phyloP scores from a whole-genome alignment of 2,888 invertebrate species.

The Euproctis similis region DNA sequence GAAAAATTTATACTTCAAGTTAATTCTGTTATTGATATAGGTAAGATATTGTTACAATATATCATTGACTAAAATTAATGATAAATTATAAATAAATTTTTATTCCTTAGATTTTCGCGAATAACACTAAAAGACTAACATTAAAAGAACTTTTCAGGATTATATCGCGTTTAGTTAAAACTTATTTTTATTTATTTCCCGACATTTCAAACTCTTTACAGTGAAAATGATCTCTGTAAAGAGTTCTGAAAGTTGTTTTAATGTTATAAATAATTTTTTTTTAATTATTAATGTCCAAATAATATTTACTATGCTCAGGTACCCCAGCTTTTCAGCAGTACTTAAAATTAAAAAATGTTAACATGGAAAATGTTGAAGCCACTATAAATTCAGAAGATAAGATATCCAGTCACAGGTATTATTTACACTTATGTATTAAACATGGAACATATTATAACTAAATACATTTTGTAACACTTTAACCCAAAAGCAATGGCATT shows the following conservation, averaged over 20 bases:
- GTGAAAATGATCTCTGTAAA: too few species aligned
- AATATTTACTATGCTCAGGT: slow-evolving; percentile 30
- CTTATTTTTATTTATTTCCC: too few species aligned
- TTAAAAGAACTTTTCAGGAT: neutral
- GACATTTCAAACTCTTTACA: too few species aligned
- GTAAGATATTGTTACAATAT: slow-evolving; percentile 50
- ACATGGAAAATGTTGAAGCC: slow-evolving; percentile 66
- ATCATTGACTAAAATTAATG: neutral
- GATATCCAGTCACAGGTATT: slow-evolving; percentile 52
- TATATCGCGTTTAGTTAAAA: too few species aligned
- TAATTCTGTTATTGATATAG: slow-evolving; percentile 76
- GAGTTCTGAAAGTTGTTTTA: too few species aligned
- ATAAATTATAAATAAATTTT: neutral
- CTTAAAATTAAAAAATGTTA: slow-evolving; percentile 71
- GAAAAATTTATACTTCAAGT: slow-evolving; percentile 79
- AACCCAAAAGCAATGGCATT: neutral
- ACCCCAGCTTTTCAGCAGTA: slow-evolving; percentile 76
- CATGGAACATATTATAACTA: too few species aligned
- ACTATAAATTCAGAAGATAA: slow-evolving; percentile 70
- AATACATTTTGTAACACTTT: neutral
- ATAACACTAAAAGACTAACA: neutral
- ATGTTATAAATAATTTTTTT: too few species aligned
- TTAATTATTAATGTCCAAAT: neutral
- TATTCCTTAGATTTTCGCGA: neutral
- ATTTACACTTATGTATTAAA: too few species aligned